A percentile compares a stretch with the other conserved stretches of the same genome.
These are phyloP conservation scores for Sebastes dallii DNA, from an alignment of 2,797 vertebrate species.

Conservation along the genomic window DNA sequence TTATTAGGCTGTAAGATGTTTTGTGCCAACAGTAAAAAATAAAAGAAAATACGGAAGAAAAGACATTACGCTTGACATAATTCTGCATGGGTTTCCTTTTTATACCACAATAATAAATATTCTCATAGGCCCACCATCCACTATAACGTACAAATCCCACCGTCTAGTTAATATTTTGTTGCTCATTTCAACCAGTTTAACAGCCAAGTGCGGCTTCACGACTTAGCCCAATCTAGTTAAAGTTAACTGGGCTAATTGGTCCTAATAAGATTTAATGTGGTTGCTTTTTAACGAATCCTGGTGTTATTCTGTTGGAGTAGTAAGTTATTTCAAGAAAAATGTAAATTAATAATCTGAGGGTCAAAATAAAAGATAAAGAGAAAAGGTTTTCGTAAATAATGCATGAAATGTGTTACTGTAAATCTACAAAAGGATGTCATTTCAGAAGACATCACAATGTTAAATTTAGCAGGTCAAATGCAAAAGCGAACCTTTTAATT, in stretches of 20 bases:
- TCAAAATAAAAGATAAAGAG: neutral
- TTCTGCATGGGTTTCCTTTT: neutral
- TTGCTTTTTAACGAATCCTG: neutral
- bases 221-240: neutral
- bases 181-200: neutral
- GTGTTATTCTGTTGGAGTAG: neutral
- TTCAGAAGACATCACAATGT: neutral
- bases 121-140: neutral
- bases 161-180: neutral
- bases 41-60: neutral
- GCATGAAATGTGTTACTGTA: neutral
- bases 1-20: slow-evolving; percentile 4
- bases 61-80: neutral
- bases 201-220: neutral
- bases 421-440: neutral
- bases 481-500: neutral
- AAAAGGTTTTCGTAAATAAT: neutral
- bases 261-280: neutral
- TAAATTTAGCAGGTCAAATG: neutral
- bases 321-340: neutral
- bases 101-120: slow-evolving; percentile 3
- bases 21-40: neutral
- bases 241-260: neutral
- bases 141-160: neutral
- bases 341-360: neutral